Evolutionary conservation across 2,797 vertebrate genomes (phyloP).

Genomic region (Lacerta bilineata): DNA sequence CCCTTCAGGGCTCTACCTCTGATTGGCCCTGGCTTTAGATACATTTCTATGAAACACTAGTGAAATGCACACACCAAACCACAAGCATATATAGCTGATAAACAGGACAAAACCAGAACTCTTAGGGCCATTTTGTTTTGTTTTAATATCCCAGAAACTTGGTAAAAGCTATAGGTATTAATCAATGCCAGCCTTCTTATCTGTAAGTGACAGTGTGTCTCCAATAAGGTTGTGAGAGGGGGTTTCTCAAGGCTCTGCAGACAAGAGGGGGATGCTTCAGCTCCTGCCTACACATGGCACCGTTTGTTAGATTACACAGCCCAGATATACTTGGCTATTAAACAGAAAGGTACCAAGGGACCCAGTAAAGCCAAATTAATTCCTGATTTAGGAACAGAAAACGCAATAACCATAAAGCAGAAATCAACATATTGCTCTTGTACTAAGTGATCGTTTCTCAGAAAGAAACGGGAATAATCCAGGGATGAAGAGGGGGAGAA

Average conservation of each 20-base stretch:
- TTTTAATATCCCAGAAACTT: slow-evolving; percentile 54
- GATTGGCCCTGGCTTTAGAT: slow-evolving; percentile 24
- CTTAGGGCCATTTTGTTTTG: slow-evolving; percentile 55
- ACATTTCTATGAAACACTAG: slow-evolving; percentile 52
- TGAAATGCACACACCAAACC: slow-evolving; percentile 39
- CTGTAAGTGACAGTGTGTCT: slow-evolving; percentile 61
- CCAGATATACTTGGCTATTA: slow-evolving; percentile 65
- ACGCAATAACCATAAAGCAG: slow-evolving; percentile 58
- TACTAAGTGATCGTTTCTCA: slow-evolving; percentile 67
- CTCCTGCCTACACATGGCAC: slow-evolving; percentile 52
- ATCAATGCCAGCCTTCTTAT: slow-evolving; percentile 66
- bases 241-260: slow-evolving; percentile 31
- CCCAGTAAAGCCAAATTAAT: slow-evolving; percentile 71
- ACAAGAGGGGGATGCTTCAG: slow-evolving; percentile 20
- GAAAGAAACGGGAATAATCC: slow-evolving; percentile 70
- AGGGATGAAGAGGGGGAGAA: slow-evolving; percentile 55
- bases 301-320: slow-evolving; percentile 64
- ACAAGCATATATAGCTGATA: slow-evolving; percentile 30
- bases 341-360: slow-evolving; percentile 61
- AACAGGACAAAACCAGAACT: slow-evolving; percentile 10
- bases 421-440: slow-evolving; percentile 71
- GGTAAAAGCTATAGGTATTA: slow-evolving; percentile 39
- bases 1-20: no score
- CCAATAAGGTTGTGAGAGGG: background rate
- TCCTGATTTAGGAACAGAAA: slow-evolving; percentile 71